Percentiles rank a stretch among this genome's conserved stretches.
Evolutionary conservation across 2,797 vertebrate genomes (phyloP).

Genomic region (Gymnodraco acuticeps): DNA sequence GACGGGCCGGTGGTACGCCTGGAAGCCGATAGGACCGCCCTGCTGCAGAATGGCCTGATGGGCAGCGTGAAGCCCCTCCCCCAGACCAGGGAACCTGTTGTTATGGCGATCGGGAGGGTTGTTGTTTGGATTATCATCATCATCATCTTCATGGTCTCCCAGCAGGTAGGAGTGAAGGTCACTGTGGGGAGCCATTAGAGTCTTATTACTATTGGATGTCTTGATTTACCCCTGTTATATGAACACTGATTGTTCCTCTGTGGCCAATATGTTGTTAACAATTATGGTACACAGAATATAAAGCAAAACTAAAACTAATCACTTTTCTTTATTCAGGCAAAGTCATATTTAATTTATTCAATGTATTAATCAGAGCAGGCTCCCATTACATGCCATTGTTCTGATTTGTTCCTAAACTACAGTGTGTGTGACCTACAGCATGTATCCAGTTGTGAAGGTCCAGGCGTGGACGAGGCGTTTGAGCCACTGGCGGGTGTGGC

Average conservation of each 20-base stretch:
- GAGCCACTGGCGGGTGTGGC: slow-evolving; percentile 95
- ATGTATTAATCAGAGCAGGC: too few species aligned
- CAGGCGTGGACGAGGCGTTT: slow-evolving; percentile 95
- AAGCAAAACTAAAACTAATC: too few species aligned
- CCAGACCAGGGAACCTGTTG: slow-evolving; percentile 90
- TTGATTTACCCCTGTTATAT: neutral
- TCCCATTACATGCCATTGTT: too few species aligned
- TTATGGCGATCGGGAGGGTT: slow-evolving; percentile 89
- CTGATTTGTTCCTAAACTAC: neutral
- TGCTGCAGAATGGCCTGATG: slow-evolving; percentile 98
- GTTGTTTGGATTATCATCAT: slow-evolving; percentile 90
- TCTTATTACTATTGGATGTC: neutral
- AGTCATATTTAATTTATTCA: too few species aligned
- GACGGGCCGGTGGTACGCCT: slow-evolving; percentile 93
- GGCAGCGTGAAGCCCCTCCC: slow-evolving; percentile 95
- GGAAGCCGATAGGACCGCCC: slow-evolving; percentile 94
- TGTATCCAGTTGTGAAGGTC: slow-evolving; percentile 94
- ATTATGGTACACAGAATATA: neutral
- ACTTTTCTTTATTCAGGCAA: too few species aligned
- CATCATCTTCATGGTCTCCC: slow-evolving; percentile 94
- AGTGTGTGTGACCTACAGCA: slow-evolving; percentile 85
- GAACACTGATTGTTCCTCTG: neutral
- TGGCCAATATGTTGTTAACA: neutral
- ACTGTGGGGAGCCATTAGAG: slow-evolving; percentile 69
- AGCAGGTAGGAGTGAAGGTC: slow-evolving; percentile 97